Evolutionary conservation across 2,888 invertebrate species (phyloP), one percentile per base, ranked within the genome.

Genomic region (Oeneis ivallda): DNA sequence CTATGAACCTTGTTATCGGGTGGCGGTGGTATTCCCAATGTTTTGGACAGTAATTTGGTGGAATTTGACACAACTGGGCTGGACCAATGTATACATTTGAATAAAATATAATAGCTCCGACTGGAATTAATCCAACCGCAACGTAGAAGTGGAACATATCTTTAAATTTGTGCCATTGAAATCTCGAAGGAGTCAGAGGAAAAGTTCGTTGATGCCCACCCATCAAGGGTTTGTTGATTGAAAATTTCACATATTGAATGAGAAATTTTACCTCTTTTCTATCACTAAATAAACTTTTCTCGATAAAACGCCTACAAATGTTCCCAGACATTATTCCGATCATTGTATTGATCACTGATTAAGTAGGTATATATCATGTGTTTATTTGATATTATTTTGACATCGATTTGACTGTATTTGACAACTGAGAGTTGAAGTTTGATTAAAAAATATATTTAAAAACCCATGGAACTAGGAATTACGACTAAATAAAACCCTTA

Each of bases 81-180:
- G 97, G 97, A 0, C 98, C 98, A 75, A 98, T 92, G 76, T 96
- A 97, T 39, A 97, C 92, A 79, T 98, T 97, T 32, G 87, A 75
- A 74, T 92, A 94, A 62, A 95, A 86, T n/a, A 95, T 91, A 10
- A 95, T 76, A 0, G 93, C 81, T 0, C 87, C 79, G 11, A 95
- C 87, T 0, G 98, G 98, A 66, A 98, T 95, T 17, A 93, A 76
- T 6, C 96, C 97, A 5, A 97, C 71, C 93, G 96, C 90, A 15
- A 93, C 63, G 80, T 97, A 98, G 75, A 94, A 96, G 80, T 97
- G 96, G 19, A 96, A 69, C 80, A 94, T 91, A 92, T 97, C 97
- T 89, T 97, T 98, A 80, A 95, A 96, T 82, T 95, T 96, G 72
- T 94, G 93, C 95, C 96, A 98, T 81, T 96, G 96, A 93, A 94